Conservation (phyloP, 2,888 invertebrate genomes). For the Idaea straminata region DNA sequence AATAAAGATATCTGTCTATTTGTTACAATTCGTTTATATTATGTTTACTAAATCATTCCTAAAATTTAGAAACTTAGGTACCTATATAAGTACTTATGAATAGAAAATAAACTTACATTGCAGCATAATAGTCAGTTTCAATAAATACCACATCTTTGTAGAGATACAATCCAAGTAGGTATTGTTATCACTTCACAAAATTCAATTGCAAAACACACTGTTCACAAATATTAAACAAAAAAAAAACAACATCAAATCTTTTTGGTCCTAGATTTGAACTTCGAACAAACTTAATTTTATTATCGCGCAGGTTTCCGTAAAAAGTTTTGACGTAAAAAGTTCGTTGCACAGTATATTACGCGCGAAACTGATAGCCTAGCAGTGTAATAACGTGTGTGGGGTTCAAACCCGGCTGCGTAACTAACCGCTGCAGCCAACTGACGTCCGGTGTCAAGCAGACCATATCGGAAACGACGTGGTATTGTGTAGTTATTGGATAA, state of each 20-base stretch:
- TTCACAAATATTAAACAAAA: not conserved
- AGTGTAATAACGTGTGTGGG: conserved; percentile 66
- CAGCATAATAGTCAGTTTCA: conserved; percentile 55
- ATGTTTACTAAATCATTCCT: no score
- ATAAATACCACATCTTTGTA: conserved; percentile 56
- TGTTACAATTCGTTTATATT: no score
- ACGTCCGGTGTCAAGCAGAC: conserved; percentile 65
- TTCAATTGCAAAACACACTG: not conserved
- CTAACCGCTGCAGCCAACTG: conserved; percentile 72
- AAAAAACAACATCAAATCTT: not conserved
- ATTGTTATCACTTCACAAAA: conserved; percentile 17
- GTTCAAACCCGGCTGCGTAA: conserved; percentile 65
- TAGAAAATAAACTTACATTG: conserved; percentile 50
- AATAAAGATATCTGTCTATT: no score
- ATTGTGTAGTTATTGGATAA: conserved; percentile 64
- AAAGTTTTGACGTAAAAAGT: conserved; percentile 5
- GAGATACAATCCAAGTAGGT: conserved; percentile 24
- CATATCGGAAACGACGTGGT: conserved; percentile 68
- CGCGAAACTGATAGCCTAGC: conserved; percentile 21
- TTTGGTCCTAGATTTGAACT: not conserved
- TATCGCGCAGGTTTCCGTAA: not conserved
- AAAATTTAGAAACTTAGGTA: no score
- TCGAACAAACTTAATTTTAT: not conserved
- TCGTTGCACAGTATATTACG: not conserved
- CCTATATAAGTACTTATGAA: no score